phyloP scores from a whole-genome alignment of 2,113 vertebrate species.

The Silurus asotus region DNA sequence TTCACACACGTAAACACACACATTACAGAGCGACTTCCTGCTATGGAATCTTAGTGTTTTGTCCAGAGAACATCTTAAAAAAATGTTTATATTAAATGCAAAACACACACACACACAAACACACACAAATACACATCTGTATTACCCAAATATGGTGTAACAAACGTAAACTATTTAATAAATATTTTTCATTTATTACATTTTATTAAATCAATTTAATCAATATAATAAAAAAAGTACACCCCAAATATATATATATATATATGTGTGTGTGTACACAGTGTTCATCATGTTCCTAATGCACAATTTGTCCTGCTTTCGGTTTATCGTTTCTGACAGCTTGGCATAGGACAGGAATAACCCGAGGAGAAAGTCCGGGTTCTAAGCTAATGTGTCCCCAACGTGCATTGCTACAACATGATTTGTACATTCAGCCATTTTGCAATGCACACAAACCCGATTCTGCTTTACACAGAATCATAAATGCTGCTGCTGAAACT shows the following conservation, averaged over 20 bases:
- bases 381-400: neutral
- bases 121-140: too few species aligned
- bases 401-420: neutral
- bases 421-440: conserved; percentile 5
- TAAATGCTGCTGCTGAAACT: neutral
- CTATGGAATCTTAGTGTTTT: too few species aligned
- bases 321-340: conserved; percentile 6
- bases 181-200: too few species aligned
- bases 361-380: conserved; percentile 7
- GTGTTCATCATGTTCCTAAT: neutral
- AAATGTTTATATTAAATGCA: too few species aligned
- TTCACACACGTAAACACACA: conserved; percentile 28
- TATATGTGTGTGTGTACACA: neutral
- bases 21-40: neutral
- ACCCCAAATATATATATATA: neutral
- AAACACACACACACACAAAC: too few species aligned
- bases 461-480: neutral
- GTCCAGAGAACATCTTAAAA: too few species aligned
- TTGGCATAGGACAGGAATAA: conserved; percentile 26
- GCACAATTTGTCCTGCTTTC: neutral
- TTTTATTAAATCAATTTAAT: too few species aligned
- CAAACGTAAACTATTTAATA: too few species aligned
- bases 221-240: too few species aligned
- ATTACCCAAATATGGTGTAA: too few species aligned
- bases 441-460: neutral